Evolutionary conservation across 2,888 invertebrate genomes (phyloP), one percentile per base, ranked within the genome.

Genomic region (Aspidiotus rigidus): DNA sequence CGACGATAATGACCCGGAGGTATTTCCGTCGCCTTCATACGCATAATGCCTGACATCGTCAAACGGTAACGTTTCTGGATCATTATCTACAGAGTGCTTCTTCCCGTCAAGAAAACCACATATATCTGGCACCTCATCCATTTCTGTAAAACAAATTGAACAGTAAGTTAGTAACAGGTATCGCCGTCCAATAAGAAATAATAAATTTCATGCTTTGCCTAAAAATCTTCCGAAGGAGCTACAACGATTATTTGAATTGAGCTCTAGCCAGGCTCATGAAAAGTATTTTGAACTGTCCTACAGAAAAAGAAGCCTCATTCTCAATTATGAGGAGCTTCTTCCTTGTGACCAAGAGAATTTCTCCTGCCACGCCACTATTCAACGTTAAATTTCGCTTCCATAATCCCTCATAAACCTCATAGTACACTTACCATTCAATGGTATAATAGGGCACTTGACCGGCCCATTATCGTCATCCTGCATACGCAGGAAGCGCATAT

Each of bases 11-110:
- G 94, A 94, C 73, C 95, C 95, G 73, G 90, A 91, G 15, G 88
- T 87, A 77, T 94, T 94, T 74, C 94, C 94, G 77, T 93, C 93
- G 60, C 97, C 97, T 80, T 99, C 98, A 78, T 97, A 98, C 70
- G 94, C 96, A 79, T 97, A 99, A 79, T 98, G 93, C 71, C 97
- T 86, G 17, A 98, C 91, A 79, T 97, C 97, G 79, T 99, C 99
- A 77, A 90, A 92, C 0, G 96, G 95, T 75, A 88, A 86, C 74
- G 90, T 91, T 75, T 90, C 90, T 1, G 91, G 90, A 79, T 98
- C 97, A 73, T 90, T 86, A 79, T 96, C 94, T 74, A 94, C 88
- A 73, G 88, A 86, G 72, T 89, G 88, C 78, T 95, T 90, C 79
- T 93, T 94, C 76, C 88, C 89, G 75, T 89, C 89, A 62, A 96